Percentiles rank a stretch among this genome's conserved stretches.
phyloP scores from a whole-genome alignment of 2,888 invertebrate species.

The Gymnoscelis rufifasciata region DNA sequence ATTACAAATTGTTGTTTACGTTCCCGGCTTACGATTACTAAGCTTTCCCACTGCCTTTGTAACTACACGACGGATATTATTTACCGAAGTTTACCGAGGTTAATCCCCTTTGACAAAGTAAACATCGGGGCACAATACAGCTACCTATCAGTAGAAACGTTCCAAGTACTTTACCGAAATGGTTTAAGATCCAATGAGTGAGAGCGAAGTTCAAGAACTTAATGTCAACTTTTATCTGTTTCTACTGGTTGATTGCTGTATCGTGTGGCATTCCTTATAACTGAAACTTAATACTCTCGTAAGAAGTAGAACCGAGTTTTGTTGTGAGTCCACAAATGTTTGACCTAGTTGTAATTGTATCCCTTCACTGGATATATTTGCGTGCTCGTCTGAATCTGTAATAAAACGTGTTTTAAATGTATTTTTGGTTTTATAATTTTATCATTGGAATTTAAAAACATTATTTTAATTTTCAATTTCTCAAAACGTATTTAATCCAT shows the following conservation, averaged over 20 bases:
- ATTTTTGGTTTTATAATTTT: constrained; percentile 33
- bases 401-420: constrained; percentile 46
- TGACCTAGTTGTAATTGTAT: constrained; percentile 31
- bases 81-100: constrained; percentile 28
- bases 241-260: constrained; percentile 13
- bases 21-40: not conserved
- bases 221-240: too few relatives aligned
- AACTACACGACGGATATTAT: constrained; percentile 27
- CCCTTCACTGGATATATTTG: constrained; percentile 33
- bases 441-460: not conserved
- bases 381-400: constrained; percentile 37
- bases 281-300: constrained; percentile 21
- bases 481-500: too few relatives aligned
- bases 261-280: constrained; percentile 23
- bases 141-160: constrained; percentile 5
- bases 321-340: constrained; percentile 26
- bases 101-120: constrained; percentile 30
- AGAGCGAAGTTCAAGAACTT: too few relatives aligned
- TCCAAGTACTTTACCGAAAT: not conserved
- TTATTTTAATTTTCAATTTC: not conserved
- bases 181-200: too few relatives aligned
- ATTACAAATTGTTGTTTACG: constrained; percentile 4
- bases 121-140: constrained; percentile 18
- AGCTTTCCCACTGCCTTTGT: constrained; percentile 15
- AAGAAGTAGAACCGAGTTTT: constrained; percentile 27